These are phyloP conservation scores for Sternotherus odoratus DNA, from an alignment of 2,797 vertebrate species.

Conservation along the genomic window DNA sequence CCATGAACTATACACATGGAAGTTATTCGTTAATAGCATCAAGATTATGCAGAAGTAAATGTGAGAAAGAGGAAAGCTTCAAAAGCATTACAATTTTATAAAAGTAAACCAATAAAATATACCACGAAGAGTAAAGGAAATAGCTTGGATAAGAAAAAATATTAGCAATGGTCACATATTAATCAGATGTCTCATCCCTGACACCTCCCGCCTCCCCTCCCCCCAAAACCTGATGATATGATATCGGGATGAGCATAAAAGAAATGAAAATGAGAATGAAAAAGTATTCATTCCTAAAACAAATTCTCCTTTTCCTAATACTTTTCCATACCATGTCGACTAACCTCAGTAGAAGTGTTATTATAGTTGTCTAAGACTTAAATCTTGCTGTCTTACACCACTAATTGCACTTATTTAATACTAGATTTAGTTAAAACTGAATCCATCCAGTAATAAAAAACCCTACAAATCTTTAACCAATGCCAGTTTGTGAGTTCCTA, in stretches of 20 bases:
- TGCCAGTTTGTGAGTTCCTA: background rate
- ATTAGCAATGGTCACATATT: background rate
- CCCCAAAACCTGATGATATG: background rate
- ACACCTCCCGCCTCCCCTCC: background rate
- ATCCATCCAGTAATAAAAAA: background rate
- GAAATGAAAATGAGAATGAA: background rate
- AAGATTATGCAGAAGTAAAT: rapidly evolving
- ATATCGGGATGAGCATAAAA: background rate
- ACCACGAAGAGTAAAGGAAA: background rate
- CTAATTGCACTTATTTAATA: background rate
- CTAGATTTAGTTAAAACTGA: background rate
- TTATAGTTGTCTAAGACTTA: background rate
- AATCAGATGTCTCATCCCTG: background rate
- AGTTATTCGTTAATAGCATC: background rate
- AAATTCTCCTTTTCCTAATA: slow-evolving; percentile 16
- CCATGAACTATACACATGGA: background rate
- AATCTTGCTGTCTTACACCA: background rate
- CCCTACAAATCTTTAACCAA: background rate
- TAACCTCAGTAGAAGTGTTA: too few species aligned
- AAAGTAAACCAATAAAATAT: background rate
- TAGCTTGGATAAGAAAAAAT: background rate
- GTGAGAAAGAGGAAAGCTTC: background rate
- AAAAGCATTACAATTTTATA: background rate
- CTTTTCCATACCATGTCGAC: background rate
- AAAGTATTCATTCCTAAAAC: background rate